These are phyloP conservation scores for Acanthococcus lagerstroemiae DNA, from an alignment of 2,888 invertebrate genomes.

Conservation along the genomic window DNA sequence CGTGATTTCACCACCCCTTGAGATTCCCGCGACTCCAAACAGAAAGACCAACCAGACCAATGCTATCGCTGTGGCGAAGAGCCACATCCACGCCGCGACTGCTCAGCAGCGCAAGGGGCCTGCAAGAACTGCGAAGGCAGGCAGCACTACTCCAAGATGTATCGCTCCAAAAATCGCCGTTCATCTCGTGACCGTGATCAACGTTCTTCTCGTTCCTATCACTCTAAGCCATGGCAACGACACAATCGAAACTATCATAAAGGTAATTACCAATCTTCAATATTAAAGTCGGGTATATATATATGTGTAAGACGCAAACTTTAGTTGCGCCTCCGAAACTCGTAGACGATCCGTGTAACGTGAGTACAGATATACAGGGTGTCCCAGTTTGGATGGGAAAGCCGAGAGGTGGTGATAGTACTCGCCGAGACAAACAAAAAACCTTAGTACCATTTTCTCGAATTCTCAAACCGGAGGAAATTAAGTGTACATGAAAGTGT, in stretches of 20 bases:
- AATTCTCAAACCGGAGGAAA: no score
- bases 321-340: neutral
- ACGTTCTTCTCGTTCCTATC: no score
- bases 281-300: neutral
- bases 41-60: neutral
- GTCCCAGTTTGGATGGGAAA: no score
- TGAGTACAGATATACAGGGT: neutral
- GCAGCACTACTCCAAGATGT: neutral
- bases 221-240: no score
- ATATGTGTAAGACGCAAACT: neutral
- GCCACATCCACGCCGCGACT: no score
- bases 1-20: no score
- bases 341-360: neutral
- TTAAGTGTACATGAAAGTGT: no score
- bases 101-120: neutral
- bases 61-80: neutral
- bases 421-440: no score
- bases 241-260: neutral
- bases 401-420: no score
- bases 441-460: no score
- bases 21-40: neutral
- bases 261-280: neutral
- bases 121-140: neutral
- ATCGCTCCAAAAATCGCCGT: neutral
- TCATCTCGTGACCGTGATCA: no score